Evolutionary conservation across 2,113 vertebrate species (phyloP), one percentile per base, ranked within the genome.

Genomic region (Pagrus major): DNA sequence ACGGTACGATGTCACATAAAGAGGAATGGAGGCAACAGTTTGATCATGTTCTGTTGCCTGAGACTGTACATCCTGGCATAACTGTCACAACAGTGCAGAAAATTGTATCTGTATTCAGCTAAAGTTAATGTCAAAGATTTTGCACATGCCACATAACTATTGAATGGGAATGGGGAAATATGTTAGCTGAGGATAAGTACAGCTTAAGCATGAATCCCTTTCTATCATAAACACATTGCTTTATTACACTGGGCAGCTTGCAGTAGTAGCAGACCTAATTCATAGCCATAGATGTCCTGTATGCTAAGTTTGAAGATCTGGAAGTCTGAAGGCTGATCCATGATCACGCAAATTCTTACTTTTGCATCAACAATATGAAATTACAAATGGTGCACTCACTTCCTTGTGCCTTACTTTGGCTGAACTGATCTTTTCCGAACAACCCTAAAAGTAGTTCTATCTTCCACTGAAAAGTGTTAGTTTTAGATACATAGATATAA

Each of bases 121-220:
- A 44, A 23, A 25, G 25, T 44, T 41, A 51, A 25, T 52, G 3
- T 25, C 31, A 51, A 33, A 23, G 4, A 16, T 60, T 23, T 44
- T 18, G 5, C 35, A 52, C 54, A 64, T 23, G 21, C 16, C 35
- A 11, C 27, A 54, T 23, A 16, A 29, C 6, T 31, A 7, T 41
- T 33, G 7, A 46, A 14, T 54, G 5, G 2, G 23, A 78, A 31
- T 42, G 58, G 11, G 31, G 39, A 47, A 39, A 31, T 71, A 31
- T 54, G 51, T 52, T 31, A 51, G 20, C 5, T 20, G 29, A 70
- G n/a, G 46, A 33, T 73, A 56, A n/a, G 41, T 27, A n/a, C 31
- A 64, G 33, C 33, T 77, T n/a, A 65, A 58, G 25, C 49, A 52
- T 56, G 4, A 65, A 55, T 76, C 46, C 44, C 35, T 74, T 72